phyloP scores from a whole-genome alignment of 2,113 vertebrate genomes.

The Nematolebias whitei region DNA sequence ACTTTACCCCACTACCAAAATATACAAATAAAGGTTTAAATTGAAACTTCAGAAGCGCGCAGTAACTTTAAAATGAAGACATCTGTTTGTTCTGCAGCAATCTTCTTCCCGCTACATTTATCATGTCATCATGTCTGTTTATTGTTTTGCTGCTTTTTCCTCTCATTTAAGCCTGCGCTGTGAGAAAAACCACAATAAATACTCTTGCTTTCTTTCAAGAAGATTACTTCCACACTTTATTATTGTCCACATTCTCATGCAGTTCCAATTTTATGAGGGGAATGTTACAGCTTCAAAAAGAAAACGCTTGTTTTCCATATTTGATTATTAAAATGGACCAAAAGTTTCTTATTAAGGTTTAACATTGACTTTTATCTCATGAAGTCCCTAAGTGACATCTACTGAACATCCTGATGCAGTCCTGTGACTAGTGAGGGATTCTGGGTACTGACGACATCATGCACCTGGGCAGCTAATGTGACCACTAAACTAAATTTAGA shows the following conservation, averaged over 20 bases:
- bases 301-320: no score
- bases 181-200: slow-evolving; percentile 2
- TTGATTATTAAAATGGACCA: no score
- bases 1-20: slow-evolving; percentile 6
- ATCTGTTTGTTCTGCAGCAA: slow-evolving; percentile 13
- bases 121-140: slow-evolving; percentile 8
- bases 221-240: neutral
- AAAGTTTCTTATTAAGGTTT: no score
- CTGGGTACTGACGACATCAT: no score
- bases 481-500: no score
- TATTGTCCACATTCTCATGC: neutral
- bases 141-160: neutral
- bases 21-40: neutral
- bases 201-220: neutral
- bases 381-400: no score
- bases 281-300: neutral
- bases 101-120: neutral
- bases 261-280: neutral
- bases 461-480: no score
- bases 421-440: no score
- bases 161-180: slow-evolving; percentile 18
- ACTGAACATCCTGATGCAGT: no score
- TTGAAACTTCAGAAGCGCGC: slow-evolving; percentile 1
- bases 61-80: slow-evolving; percentile 17
- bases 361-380: no score